These are phyloP conservation scores for Oreonectes daqikongensis DNA, from an alignment of 2,797 vertebrate species.

Conservation along the genomic window DNA sequence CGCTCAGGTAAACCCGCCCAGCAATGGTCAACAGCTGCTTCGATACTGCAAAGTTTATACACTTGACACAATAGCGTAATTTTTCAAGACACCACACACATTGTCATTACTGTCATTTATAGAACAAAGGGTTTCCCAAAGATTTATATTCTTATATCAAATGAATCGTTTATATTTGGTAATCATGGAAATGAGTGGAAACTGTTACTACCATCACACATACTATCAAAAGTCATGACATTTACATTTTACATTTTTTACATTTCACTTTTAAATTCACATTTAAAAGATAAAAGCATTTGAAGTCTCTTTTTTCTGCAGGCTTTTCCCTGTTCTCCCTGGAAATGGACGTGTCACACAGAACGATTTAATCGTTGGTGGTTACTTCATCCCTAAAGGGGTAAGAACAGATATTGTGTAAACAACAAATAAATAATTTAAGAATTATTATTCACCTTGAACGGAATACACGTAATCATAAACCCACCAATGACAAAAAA, in stretches of 20 bases:
- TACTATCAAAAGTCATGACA: too few species aligned
- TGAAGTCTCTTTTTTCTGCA: too few species aligned
- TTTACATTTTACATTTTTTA: too few species aligned
- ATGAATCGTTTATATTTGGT: too few species aligned
- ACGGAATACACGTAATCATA: too few species aligned
- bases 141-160: too few species aligned
- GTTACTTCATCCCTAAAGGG: conserved; percentile 93
- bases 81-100: neutral
- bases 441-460: neutral
- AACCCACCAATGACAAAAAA: neutral
- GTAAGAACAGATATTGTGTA: conserved; percentile 73
- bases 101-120: neutral
- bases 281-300: too few species aligned
- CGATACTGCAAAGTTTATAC: conserved; percentile 1
- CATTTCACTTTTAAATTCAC: too few species aligned
- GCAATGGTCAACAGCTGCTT: neutral
- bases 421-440: too few species aligned
- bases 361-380: conserved; percentile 87
- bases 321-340: conserved; percentile 91
- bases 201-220: too few species aligned
- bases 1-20: conserved; percentile 78
- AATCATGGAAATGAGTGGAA: too few species aligned
- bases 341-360: conserved; percentile 91
- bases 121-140: too few species aligned
- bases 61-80: neutral